A percentile compares a stretch with the other conserved stretches of the same genome.
These are phyloP conservation scores for Falcunculus frontatus DNA, from an alignment of 2,113 vertebrate genomes.

Conservation along the genomic window DNA sequence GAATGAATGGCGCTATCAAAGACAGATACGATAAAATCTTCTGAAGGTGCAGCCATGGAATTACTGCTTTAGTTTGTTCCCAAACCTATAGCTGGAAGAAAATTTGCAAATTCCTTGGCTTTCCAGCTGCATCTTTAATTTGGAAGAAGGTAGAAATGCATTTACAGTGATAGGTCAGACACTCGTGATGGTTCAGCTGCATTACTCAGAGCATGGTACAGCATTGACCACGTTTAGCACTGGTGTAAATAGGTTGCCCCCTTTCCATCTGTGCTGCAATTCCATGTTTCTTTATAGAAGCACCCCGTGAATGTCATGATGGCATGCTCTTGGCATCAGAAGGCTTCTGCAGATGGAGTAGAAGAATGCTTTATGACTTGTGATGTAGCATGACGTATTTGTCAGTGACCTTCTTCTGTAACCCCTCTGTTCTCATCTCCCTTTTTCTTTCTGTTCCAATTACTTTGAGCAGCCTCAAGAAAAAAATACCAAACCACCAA, in stretches of 20 bases:
- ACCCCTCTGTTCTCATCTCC: constrained; percentile 78
- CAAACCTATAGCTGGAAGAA: background rate
- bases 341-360: constrained; percentile 18
- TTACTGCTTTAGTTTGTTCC: background rate
- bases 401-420: constrained; percentile 71
- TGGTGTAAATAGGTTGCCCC: constrained; percentile 1
- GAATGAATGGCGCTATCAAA: background rate
- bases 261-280: constrained; percentile 25
- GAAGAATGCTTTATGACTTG: constrained; percentile 58
- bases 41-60: background rate
- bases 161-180: background rate
- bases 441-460: constrained; percentile 88
- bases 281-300: background rate
- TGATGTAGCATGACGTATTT: constrained; percentile 71
- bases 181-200: background rate
- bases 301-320: constrained; percentile 22
- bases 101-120: background rate
- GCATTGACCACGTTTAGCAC: background rate
- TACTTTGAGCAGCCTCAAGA: constrained; percentile 99
- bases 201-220: background rate
- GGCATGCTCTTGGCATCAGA: constrained; percentile 67
- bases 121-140: background rate
- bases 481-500: constrained; percentile 92
- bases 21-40: background rate
- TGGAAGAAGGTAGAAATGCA: background rate